These are phyloP conservation scores for Plodia interpunctella DNA, from an alignment of 1,140 invertebrate species.

Conservation along the genomic window DNA sequence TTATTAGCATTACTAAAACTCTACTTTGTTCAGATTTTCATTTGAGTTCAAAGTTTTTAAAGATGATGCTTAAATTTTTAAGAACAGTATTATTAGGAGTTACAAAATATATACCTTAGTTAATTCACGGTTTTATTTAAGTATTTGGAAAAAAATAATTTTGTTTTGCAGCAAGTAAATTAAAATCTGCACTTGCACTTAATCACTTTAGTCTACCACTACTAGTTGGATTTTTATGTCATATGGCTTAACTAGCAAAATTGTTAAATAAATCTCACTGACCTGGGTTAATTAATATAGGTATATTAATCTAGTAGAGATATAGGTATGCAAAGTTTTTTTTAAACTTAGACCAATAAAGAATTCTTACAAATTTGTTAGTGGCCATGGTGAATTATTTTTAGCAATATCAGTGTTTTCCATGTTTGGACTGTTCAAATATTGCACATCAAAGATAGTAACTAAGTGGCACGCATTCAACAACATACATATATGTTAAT, in stretches of 20 bases:
- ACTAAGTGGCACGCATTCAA: conserved; percentile 9
- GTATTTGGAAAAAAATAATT: background rate
- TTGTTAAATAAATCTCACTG: background rate
- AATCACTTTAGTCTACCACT: no score
- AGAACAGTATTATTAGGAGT: background rate
- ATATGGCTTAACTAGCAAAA: background rate
- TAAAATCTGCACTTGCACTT: background rate
- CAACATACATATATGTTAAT: conserved; percentile 1
- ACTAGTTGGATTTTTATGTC: background rate
- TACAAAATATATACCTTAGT: background rate
- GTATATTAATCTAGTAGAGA: no score
- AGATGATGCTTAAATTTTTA: background rate
- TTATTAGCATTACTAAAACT: no score
- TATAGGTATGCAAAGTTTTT: no score
- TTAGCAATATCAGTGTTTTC: no score
- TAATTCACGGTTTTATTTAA: background rate
- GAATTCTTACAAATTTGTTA: background rate
- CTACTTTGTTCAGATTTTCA: no score
- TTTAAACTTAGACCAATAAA: background rate
- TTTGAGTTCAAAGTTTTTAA: no score
- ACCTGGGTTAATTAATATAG: no score
- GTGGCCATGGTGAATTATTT: background rate
- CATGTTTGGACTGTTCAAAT: conserved; percentile 1
- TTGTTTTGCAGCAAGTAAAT: background rate
- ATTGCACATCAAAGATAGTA: conserved; percentile 9